phyloP scores from a whole-genome alignment of 2,888 invertebrate genomes.

The Lissocephala sabroskyi region DNA sequence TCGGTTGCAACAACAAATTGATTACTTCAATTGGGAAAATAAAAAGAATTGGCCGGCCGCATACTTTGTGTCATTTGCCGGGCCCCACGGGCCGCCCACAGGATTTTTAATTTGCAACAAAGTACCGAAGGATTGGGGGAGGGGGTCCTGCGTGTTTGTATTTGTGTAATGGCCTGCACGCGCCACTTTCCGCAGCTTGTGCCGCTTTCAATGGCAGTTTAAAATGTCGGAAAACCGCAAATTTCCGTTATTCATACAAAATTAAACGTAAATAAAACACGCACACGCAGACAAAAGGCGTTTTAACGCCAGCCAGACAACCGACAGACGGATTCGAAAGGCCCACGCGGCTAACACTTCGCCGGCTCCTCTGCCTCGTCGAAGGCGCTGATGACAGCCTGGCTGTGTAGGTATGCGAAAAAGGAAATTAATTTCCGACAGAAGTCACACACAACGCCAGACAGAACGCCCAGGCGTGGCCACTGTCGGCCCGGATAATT shows the following conservation, averaged over 20 bases:
- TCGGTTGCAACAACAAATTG: no score
- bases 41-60: no score
- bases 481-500: constrained; percentile 54
- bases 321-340: constrained; percentile 4
- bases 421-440: constrained; percentile 65
- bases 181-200: constrained; percentile 16
- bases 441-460: constrained; percentile 58
- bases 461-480: constrained; percentile 14
- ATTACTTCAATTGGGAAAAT: no score
- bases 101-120: no score
- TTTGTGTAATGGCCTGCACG: constrained; percentile 26
- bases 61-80: no score
- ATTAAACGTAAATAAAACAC: constrained; percentile 52
- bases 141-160: constrained; percentile 6
- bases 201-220: constrained; percentile 60
- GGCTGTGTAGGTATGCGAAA: background rate
- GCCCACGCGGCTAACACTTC: background rate
- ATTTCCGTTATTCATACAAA: constrained; percentile 60
- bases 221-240: constrained; percentile 59
- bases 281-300: constrained; percentile 15
- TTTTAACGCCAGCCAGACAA: constrained; percentile 15
- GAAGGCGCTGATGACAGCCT: no score
- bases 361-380: background rate
- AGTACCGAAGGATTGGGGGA: background rate
- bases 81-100: no score